Evolutionary conservation across 2,888 invertebrate species (phyloP), one percentile per base, ranked within the genome.

Genomic region (Pandemis heparana): DNA sequence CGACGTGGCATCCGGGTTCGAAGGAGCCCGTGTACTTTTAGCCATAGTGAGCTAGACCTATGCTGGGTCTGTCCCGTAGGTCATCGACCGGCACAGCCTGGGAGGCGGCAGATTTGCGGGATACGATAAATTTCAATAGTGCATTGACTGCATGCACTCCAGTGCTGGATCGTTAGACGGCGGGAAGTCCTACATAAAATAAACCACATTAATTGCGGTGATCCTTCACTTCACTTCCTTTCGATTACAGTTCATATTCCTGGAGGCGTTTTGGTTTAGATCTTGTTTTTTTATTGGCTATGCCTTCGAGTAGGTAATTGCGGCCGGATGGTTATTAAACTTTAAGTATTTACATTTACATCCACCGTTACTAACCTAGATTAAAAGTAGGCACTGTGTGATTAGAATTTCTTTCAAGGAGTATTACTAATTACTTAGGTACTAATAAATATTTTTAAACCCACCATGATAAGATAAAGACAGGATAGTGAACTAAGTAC

Each of bases 91-190:
- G 80, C 80, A 83, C 83, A 85, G 88, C 83, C 87, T 85, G 85
- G 84, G 84, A 87, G 88, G 88, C 90, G 87, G 89, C 85, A 92
- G 90, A 91, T 92, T 91, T 86, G 89, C 91, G 89, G 93, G 92
- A 91, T 90, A 91, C 92, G 88, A 92, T 94, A 92, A 93, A 92
- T 92, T 94, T 92, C 92, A 92, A 92, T 91, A 90, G 90, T 89
- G 87, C 91, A 92, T 91, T 91, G 90, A 91, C 90, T 92, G 87
- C 84, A 85, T 82, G 81, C 82, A 85, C 83, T 82, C 80, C 81
- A 80, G 81, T 78, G 81, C 77, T 81, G 77, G 79, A 78, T 80
- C 79, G 81, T 86, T 83, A 84, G 83, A 84, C 83, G 77, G 77
- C 77, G 76, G 77, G 76, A 77, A 76, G 76, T 77, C 61, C 39